Conservation (phyloP, 2,113 vertebrate species). For the Amblyopsis rosae region DNA sequence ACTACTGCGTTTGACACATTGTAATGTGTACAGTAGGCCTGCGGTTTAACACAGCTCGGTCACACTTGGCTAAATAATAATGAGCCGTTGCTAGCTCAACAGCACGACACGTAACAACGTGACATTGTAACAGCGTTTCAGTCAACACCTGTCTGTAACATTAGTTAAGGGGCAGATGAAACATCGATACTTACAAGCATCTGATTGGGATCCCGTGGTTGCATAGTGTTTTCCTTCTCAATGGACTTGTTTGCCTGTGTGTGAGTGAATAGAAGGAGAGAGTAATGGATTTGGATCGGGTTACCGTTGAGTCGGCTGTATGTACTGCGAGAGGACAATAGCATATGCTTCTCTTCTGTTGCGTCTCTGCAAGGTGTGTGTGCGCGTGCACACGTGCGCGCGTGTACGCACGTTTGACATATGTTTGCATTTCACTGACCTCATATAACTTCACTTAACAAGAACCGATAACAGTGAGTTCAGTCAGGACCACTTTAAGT, state of each 20-base stretch:
- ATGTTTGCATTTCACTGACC: not conserved
- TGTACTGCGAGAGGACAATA: constrained; percentile 19
- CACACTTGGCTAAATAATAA: no score
- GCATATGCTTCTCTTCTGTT: not conserved
- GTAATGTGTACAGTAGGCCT: not conserved
- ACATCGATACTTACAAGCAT: constrained; percentile 1
- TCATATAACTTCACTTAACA: no score
- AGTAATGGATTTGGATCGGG: constrained; percentile 32
- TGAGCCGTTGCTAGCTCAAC: no score
- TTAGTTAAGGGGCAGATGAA: not conserved
- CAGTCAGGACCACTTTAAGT: no score
- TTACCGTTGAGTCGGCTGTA: not conserved
- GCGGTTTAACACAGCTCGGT: no score
- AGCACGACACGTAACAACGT: no score
- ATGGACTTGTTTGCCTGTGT: constrained; percentile 20
- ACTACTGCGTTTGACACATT: not conserved
- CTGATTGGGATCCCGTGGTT: not conserved
- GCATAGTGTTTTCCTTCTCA: constrained; percentile 32
- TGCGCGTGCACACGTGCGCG: not conserved
- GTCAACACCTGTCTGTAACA: no score
- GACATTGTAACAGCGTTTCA: no score
- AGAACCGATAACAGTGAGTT: no score
- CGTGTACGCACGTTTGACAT: not conserved
- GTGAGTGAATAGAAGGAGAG: constrained; percentile 20
- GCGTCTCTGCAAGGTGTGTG: not conserved